Conservation (phyloP, 2,888 invertebrate genomes). For the Sericinus montela region DNA sequence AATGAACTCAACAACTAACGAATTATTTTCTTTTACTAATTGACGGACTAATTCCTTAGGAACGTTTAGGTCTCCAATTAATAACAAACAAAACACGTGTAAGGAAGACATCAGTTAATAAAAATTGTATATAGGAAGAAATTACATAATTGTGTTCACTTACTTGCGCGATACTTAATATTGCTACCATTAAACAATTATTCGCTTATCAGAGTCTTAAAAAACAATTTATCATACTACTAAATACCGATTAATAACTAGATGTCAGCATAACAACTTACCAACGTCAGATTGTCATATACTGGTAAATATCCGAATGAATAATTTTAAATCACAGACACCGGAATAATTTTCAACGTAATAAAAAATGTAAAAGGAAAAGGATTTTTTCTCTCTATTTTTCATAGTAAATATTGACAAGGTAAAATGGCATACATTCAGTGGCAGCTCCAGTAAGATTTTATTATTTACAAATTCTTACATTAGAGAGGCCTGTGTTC, state of each 20-base stretch:
- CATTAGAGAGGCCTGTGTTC: too few relatives aligned
- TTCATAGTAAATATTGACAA: too few relatives aligned
- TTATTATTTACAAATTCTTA: too few relatives aligned
- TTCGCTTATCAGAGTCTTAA: slow-evolving; percentile 12
- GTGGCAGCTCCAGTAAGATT: too few relatives aligned
- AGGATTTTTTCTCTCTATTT: too few relatives aligned
- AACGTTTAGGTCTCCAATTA: too few relatives aligned
- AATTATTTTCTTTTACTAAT: too few relatives aligned
- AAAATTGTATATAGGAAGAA: slow-evolving; percentile 1
- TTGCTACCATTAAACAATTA: slow-evolving; percentile 11
- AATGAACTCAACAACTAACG: too few relatives aligned
- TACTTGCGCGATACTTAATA: slow-evolving; percentile 6
- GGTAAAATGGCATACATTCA: too few relatives aligned
- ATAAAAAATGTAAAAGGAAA: too few relatives aligned
- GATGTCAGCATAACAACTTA: slow-evolving; percentile 9
- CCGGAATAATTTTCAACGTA: not conserved
- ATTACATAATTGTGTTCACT: slow-evolving; percentile 6
- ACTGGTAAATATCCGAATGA: not conserved
- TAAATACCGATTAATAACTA: slow-evolving; percentile 14
- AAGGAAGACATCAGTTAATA: slow-evolving; percentile 1
- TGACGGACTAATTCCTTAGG: too few relatives aligned
- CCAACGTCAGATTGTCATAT: slow-evolving; percentile 3
- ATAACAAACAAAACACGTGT: too few relatives aligned
- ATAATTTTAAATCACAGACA: not conserved
- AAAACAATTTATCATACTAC: slow-evolving; percentile 17